Base-by-base conservation (phyloP, 92 coral and sea anemone species). In the Siderastrea siderea region DNA sequence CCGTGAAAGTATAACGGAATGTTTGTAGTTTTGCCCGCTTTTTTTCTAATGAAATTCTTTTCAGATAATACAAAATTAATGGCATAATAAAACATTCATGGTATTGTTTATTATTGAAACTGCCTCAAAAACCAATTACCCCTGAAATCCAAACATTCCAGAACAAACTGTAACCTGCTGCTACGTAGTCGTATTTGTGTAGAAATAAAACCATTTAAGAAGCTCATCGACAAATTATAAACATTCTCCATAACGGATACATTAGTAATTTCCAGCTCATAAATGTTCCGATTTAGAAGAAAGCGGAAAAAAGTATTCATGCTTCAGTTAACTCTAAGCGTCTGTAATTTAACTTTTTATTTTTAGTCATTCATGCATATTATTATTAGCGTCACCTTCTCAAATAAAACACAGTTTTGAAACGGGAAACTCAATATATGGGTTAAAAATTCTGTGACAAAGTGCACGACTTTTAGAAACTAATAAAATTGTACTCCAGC, bases 311-410 rank as follows among this genome's bases (percentile, higher is more conserved):
- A 19, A 65, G 1, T 6, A 26, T 65, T 26, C 47, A 38, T 26
- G 70, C 70, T 65, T 26, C 70, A 65, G 5, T 15, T 3, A 59
- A 26, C 3, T 16, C 45, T 12, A 65, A 65, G 70, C 70, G 70
- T 65, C 70, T 65, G 12, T 65, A 55, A 55, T 55, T 55, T 55
- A 16, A 26, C 45, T 19, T 7, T 65, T 72, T 16, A 7, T 49
- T 6, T 50, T 10, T 54, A 44, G 4, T 68, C 68, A 68, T 45
- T 45, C 67, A 45, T 16, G 85, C 85, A 81, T 81, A 81, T 17
- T 26, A 1, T 67, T 14, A 81, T 81, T 7, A 68, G 85, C 76
- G 76, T 81, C 76, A 26, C 73, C 49, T 79, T 49, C 4, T 6
- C 3, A 2, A 13, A 5, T 19, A 19, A 51, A 13, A 11, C 1